Evolutionary conservation across 2,113 vertebrate genomes (phyloP).

Genomic region (Apodemus speciosus): DNA sequence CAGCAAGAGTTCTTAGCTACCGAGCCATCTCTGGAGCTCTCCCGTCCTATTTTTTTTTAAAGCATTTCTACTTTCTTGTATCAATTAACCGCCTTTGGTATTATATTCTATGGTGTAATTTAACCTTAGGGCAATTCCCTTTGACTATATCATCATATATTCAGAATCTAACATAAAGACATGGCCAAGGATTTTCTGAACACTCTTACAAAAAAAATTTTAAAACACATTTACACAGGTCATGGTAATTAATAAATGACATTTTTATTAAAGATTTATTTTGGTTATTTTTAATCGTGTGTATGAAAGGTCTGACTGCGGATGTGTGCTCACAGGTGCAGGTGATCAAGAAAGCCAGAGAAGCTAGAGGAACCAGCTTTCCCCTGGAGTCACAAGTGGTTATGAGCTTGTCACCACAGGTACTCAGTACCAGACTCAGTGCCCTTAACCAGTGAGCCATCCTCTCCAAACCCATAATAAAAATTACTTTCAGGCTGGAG

Average conservation of each 20-base stretch:
- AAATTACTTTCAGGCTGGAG: not conserved
- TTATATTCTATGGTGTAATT: not conserved
- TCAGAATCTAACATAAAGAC: not conserved
- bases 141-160: not conserved
- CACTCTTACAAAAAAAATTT: constrained; percentile 1
- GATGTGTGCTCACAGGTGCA: not conserved
- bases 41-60: not conserved
- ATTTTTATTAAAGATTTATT: not conserved
- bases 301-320: not conserved
- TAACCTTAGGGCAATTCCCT: not conserved
- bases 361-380: not conserved
- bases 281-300: not conserved
- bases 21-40: not conserved
- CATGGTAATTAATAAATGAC: constrained; percentile 1
- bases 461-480: not conserved
- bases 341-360: not conserved
- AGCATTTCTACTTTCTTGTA: too few relatives aligned
- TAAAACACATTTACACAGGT: not conserved
- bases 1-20: not conserved
- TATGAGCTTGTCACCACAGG: not conserved
- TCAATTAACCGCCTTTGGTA: not conserved
- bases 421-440: not conserved
- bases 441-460: not conserved
- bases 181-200: constrained; percentile 12
- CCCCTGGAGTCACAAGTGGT: too few relatives aligned